Base-by-base conservation (phyloP, 2,113 vertebrate species). In the Symphodus melops region DNA sequence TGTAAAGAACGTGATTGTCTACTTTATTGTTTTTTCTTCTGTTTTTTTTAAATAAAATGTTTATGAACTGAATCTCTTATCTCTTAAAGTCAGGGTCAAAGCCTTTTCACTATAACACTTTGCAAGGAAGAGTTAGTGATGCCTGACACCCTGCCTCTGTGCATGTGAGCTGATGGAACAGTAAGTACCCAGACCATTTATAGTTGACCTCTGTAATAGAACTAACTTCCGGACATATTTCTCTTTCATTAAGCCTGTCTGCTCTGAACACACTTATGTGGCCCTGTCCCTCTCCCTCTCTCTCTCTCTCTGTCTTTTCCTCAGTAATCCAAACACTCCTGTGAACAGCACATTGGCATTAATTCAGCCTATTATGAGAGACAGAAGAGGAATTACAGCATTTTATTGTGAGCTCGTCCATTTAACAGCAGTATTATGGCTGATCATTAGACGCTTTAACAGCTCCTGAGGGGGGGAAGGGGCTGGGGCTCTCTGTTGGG, bases 391-490 rank as follows among this genome's bases (percentile, higher is more conserved):
- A 91, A 93, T 94, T 89, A 88, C 88, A 91, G 88, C 76, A 82
- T 88, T 94, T 91, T 92, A 92, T 90, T 89, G 91, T 89, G 82
- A 82, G 85, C 81, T 48, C 53, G 89, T 82, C 84, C 83, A 82
- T 93, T 93, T 93, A 93, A 92, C 91, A 87, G 90, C 86, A 83
- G 90, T 72, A 89, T 94, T 91, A 92, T 84, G 82, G 92, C 77
- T 81, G 88, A 92, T 92, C 93, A 93, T 94, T 93, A 92, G 90
- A 88, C 86, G 92, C 84, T 89, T 91, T 86, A 93, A 93, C 86
- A 59, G 69, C 70, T 91, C 88, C 86, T 78, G 74, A 49, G 92
- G 88, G 91, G 91, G 90, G 56, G 91, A 89, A 56, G 69, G 57
- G 39, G 53, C 77, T 52, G 68, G 81, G 87, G 78, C 65, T 90